Evolutionary conservation across 2,888 invertebrate species (phyloP).

Genomic region (Phengaris alcon): DNA sequence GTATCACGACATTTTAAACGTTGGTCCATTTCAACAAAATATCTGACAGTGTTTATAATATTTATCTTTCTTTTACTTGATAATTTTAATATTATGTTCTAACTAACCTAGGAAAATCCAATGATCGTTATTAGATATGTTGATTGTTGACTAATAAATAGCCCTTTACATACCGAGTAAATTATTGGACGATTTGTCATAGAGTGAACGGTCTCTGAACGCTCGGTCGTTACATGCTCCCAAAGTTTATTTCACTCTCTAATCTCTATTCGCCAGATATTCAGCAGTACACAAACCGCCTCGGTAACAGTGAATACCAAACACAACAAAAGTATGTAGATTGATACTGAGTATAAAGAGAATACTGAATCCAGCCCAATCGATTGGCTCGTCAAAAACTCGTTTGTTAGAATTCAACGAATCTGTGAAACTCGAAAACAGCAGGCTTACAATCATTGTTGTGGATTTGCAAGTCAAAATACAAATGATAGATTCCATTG

Average conservation of each 20-base stretch:
- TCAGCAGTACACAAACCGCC: no score
- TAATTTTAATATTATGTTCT: neutral
- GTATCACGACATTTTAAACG: slow-evolving; percentile 1
- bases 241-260: neutral
- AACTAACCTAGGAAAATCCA: neutral
- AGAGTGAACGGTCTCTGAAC: neutral
- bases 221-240: neutral
- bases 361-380: neutral
- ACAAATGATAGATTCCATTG: neutral
- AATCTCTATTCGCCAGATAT: no score
- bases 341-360: neutral
- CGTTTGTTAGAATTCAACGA: slow-evolving; percentile 1
- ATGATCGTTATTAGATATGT: neutral
- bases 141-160: slow-evolving; percentile 1
- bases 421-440: neutral
- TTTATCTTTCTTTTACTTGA: neutral
- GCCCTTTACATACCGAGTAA: neutral
- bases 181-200: neutral
- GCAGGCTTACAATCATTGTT: neutral
- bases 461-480: neutral
- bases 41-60: neutral
- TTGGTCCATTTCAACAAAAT: neutral
- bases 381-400: slow-evolving; percentile 9
- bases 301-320: slow-evolving; percentile 5
- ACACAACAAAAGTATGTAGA: neutral